Evolutionary conservation across 37 sponge, comb jelly and placozoan species (phyloP), one percentile per base, ranked within the genome.

Genomic region (Geodia barretti): DNA sequence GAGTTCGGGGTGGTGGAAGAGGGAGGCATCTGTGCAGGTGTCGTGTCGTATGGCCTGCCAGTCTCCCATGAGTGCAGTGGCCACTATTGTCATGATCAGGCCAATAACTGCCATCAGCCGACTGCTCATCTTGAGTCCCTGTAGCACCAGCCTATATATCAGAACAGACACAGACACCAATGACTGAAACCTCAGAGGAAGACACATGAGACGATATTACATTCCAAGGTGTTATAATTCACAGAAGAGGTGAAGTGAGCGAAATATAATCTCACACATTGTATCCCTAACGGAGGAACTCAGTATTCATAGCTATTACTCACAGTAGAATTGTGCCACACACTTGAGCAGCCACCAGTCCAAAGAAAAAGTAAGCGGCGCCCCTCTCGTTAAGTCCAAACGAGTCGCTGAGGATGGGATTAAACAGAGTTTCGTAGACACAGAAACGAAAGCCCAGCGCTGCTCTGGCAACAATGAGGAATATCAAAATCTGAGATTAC

Each of bases 351-450:
- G 54, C 2, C 25, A 71, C 62, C 26, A 80, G 61, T 14, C 36
- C 81, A 31, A 80, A 70, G 36, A 84, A 84, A 76, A 84, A 84
- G 39, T 84, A 84, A 9, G 70, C 43, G 29, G 60, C 14, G 59
- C 42, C 39, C 54, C 59, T 76, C 67, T 76, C 84, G 29, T 30
- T 75, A 54, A 84, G 68, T n/a, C 88, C 92, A 92, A 88, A 92
- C 59, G 79, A 73, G 60, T 76, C 85, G 25, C 73, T 64, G 17
- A 91, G 76, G 31, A 91, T 68, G n/a, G 92, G 92, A 41, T 92
- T 92, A 11, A 62, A 63, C 14, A 92, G 68, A 2, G 92, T 87
- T 37, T 92, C 92, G 32, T 80, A 80, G 19, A 60, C 81, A 36
- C 81, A 68, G 41, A 80, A 80, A 23, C 81, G 69, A 21, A 80